phyloP scores from a whole-genome alignment of 2,113 vertebrate species.

The Pomatostomus ruficeps region DNA sequence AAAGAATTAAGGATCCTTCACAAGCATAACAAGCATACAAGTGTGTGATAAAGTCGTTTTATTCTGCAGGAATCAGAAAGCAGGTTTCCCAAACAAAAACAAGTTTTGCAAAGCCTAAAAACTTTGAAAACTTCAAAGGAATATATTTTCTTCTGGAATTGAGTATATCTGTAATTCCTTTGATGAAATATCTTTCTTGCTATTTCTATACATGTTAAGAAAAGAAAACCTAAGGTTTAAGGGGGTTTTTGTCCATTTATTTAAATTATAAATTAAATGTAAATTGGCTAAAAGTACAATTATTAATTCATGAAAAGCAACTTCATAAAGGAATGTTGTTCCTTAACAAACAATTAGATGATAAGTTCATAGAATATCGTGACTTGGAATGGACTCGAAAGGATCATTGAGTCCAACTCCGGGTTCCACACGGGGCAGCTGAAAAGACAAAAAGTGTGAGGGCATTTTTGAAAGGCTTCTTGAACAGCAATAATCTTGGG shows the following conservation, averaged over 20 bases:
- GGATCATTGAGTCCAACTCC: background rate
- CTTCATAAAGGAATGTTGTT: background rate
- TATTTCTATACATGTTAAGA: background rate
- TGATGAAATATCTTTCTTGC: background rate
- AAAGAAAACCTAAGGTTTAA: background rate
- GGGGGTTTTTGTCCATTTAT: background rate
- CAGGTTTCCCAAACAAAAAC: background rate
- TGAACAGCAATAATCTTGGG: background rate
- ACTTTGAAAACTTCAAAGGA: background rate
- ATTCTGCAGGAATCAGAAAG: background rate
- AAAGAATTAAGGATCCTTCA: background rate
- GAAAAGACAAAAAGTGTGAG: background rate
- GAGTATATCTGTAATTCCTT: background rate
- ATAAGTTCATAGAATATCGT: background rate
- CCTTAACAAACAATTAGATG: background rate
- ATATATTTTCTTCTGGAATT: background rate
- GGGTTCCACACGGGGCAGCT: background rate
- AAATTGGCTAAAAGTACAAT: background rate
- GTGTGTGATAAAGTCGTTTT: background rate
- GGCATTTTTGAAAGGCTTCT: background rate
- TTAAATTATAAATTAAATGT: background rate
- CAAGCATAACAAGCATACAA: background rate
- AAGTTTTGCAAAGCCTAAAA: background rate
- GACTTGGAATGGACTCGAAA: background rate
- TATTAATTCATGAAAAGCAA: background rate